Conservation (phyloP, 2,797 vertebrate species). For the Enteromius viviparus region DNA sequence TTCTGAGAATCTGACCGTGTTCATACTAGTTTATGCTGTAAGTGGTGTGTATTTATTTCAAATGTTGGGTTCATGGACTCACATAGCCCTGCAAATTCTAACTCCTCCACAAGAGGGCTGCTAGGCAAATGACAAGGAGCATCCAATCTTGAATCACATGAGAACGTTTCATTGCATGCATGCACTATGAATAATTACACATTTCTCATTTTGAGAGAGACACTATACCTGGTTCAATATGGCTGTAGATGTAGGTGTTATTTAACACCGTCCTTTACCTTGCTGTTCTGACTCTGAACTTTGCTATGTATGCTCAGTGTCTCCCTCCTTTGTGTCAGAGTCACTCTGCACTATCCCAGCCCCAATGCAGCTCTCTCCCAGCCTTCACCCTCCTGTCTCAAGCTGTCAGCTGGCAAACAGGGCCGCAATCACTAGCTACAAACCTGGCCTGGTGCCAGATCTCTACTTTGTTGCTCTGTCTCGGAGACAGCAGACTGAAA, state of each 20-base stretch:
- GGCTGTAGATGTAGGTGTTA: background rate
- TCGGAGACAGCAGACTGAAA: conserved; percentile 55
- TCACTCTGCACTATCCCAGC: conserved; percentile 23
- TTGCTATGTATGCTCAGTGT: conserved; percentile 60
- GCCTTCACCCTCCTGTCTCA: conserved; percentile 64
- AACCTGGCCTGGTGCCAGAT: conserved; percentile 66
- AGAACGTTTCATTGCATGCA: background rate
- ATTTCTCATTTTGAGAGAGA: background rate
- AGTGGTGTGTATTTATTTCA: conserved; percentile 33
- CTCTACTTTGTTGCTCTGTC: conserved; percentile 51
- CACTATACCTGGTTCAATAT: background rate
- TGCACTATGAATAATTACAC: background rate
- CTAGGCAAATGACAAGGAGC: conserved; percentile 7
- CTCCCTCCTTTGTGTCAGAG: conserved; percentile 55
- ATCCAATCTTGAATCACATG: conserved; percentile 12
- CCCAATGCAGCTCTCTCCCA: conserved; percentile 58
- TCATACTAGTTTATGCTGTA: background rate
- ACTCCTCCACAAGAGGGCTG: conserved; percentile 68
- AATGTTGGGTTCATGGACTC: conserved; percentile 56
- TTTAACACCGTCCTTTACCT: conserved; percentile 30
- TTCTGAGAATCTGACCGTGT: background rate
- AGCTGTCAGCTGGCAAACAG: conserved; percentile 71
- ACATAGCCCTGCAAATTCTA: conserved; percentile 42
- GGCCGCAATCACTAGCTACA: conserved; percentile 61
- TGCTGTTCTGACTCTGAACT: conserved; percentile 45